phyloP scores from a whole-genome alignment of 2,888 invertebrate genomes.

The Archips xylosteana region DNA sequence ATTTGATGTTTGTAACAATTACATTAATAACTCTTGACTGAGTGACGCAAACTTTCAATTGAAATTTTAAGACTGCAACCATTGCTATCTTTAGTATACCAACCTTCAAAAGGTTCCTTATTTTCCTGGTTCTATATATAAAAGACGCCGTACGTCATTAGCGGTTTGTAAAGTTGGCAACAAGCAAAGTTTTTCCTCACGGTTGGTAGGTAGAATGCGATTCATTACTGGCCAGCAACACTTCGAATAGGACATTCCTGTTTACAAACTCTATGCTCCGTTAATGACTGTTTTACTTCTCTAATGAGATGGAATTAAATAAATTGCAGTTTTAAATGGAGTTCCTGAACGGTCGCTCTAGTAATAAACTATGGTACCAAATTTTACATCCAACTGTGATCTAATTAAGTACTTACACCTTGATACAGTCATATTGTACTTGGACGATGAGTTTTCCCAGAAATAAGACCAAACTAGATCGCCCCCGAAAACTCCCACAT shows the following conservation, averaged over 20 bases:
- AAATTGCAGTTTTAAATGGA: constrained; percentile 32
- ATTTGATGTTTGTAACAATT: not conserved
- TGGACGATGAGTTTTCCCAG: too few species aligned
- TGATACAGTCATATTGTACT: not conserved
- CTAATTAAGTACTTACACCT: not conserved
- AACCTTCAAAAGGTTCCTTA: constrained; percentile 14
- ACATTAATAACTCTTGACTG: not conserved
- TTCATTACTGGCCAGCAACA: constrained; percentile 15
- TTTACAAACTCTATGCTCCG: constrained; percentile 23
- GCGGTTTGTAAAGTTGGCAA: constrained; percentile 22
- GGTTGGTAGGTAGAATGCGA: constrained; percentile 15
- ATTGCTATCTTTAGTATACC: not conserved
- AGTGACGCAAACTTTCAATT: not conserved
- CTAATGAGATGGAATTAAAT: constrained; percentile 28
- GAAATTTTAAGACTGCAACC: not conserved
- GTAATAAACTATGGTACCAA: constrained; percentile 3
- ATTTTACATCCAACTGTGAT: not conserved
- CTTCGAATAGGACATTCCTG: constrained; percentile 17
- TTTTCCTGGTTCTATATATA: constrained; percentile 11
- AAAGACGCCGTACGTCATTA: constrained; percentile 21
- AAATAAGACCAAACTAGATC: too few species aligned
- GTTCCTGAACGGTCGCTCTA: not conserved
- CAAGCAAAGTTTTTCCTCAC: constrained; percentile 17
- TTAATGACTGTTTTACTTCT: constrained; percentile 24
- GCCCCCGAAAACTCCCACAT: too few species aligned